Evolutionary conservation across 2,888 invertebrate genomes (phyloP).

Genomic region (Pseudolycoriella hygida): DNA sequence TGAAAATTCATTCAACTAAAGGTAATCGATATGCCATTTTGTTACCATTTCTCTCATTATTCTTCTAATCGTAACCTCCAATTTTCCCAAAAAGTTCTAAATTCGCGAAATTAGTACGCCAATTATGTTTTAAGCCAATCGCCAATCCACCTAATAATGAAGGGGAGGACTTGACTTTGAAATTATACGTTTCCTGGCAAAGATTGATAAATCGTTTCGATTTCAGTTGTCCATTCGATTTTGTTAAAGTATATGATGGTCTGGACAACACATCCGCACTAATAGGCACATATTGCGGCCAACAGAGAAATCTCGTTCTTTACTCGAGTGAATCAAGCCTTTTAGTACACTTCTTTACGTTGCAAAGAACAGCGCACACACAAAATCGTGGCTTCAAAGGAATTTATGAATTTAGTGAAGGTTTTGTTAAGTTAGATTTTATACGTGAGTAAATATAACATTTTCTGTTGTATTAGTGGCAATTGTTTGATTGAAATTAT

Average conservation of each 20-base stretch:
- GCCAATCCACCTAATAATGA: no score
- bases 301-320: constrained; percentile 87
- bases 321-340: constrained; percentile 86
- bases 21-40: no score
- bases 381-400: constrained; percentile 98
- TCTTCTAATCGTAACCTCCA: no score
- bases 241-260: constrained; percentile 93
- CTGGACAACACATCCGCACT: constrained; percentile 71
- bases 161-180: no score
- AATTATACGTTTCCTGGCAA: no score
- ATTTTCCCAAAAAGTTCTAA: no score
- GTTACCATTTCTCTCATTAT: no score
- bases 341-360: constrained; percentile 80
- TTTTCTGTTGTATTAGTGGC: not conserved
- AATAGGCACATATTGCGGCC: constrained; percentile 94
- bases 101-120: no score
- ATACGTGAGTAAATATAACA: constrained; percentile 26
- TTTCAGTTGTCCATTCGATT: constrained; percentile 98
- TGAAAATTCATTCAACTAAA: no score
- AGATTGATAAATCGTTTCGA: no score
- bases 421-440: constrained; percentile 94
- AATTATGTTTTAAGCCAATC: no score
- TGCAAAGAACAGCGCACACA: constrained; percentile 78
- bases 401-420: constrained; percentile 95
- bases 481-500: not conserved